Evolutionary conservation across 1,140 invertebrate species (phyloP).

Genomic region (Penaeus indicus): DNA sequence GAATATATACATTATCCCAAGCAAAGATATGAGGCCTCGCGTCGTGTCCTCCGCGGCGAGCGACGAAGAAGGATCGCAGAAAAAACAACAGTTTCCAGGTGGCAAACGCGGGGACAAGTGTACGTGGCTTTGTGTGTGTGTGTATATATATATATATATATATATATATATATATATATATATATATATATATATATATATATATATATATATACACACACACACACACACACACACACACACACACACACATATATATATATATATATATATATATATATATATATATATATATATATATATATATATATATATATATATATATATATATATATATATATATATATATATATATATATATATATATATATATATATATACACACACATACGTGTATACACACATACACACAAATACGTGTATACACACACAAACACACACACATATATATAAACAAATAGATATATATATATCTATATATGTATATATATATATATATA

Average conservation of each 20-base stretch:
- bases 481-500: not conserved
- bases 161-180: conserved; percentile 21
- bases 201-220: conserved; percentile 2
- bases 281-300: not conserved
- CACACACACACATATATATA: not conserved
- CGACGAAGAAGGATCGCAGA: not conserved
- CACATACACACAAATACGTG: not conserved
- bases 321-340: not conserved
- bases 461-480: no score
- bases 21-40: no score
- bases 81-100: not conserved
- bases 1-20: no score
- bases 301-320: not conserved
- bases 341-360: conserved; percentile 15
- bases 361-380: not conserved
- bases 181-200: conserved; percentile 29
- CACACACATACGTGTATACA: not conserved
- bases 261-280: not conserved
- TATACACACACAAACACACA: not conserved
- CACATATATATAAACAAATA: no score
- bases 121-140: not conserved
- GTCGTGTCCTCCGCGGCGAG: no score
- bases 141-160: not conserved
- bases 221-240: not conserved
- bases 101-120: not conserved